These are phyloP conservation scores for Radopholus similis DNA, from an alignment of 1,140 invertebrate species.

Conservation along the genomic window DNA sequence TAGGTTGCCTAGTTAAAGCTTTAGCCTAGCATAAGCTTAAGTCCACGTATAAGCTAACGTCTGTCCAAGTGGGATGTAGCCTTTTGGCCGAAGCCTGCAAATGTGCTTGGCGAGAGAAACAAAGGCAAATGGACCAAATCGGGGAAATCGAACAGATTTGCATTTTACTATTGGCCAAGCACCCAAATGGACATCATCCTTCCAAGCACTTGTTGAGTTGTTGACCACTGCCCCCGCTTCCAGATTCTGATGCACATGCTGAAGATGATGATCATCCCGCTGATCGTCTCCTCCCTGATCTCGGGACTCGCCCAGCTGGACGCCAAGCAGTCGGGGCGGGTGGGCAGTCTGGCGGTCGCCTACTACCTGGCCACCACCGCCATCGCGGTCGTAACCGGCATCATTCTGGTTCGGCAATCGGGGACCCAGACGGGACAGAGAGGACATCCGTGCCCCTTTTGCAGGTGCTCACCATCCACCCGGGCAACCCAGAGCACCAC, in stretches of 20 bases:
- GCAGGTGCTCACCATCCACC: conserved; percentile 37
- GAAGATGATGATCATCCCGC: conserved; percentile 57
- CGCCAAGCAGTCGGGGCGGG: conserved; percentile 42
- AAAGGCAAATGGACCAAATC: no score
- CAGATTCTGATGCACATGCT: conserved; percentile 58
- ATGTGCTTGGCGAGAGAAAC: no score
- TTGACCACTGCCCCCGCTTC: no score
- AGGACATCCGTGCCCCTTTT: conserved; percentile 30
- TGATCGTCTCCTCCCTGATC: conserved; percentile 31
- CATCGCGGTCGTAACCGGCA: conserved; percentile 36
- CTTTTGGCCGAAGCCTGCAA: no score
- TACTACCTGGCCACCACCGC: conserved; percentile 41
- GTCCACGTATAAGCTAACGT: no score
- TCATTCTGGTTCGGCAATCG: conserved; percentile 8
- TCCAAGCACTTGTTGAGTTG: no score
- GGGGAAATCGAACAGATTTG: no score
- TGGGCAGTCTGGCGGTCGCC: conserved; percentile 32
- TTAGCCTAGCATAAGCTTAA: no score
- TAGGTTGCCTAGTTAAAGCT: no score
- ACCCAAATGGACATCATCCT: no score
- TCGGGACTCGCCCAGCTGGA: conserved; percentile 41
- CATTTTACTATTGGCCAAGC: no score
- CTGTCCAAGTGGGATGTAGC: no score
- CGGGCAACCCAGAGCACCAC: conserved; percentile 34
- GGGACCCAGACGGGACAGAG: not conserved